Conservation (phyloP, 2,113 vertebrate species). For the Tragelaphus strepsiceros region DNA sequence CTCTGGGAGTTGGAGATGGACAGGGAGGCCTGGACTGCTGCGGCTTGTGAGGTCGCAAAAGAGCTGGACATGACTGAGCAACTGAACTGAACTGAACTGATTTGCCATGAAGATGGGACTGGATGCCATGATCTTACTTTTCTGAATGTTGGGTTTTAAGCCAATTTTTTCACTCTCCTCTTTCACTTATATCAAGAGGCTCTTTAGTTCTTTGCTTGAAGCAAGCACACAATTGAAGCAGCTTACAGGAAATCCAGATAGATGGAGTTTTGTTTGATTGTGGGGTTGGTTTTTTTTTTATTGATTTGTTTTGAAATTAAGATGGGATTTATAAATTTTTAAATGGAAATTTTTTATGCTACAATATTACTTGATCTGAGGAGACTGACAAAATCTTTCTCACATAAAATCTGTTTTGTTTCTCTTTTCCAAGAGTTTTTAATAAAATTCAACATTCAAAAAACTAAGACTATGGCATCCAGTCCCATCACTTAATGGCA, state of each 20-base stretch:
- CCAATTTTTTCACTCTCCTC: neutral
- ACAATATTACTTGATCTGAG: neutral
- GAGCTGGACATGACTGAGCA: neutral
- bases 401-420: neutral
- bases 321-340: neutral
- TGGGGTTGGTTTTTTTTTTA: neutral
- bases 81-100: neutral
- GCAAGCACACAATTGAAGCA: neutral
- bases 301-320: slow-evolving; percentile 24
- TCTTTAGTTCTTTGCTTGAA: neutral
- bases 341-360: neutral
- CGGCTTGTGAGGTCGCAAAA: neutral
- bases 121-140: neutral
- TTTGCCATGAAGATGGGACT: neutral
- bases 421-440: neutral
- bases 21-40: neutral
- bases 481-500: neutral
- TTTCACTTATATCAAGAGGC: neutral
- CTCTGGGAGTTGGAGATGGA: neutral
- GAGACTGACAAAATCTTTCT: neutral
- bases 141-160: neutral
- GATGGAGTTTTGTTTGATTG: neutral
- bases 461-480: neutral
- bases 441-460: neutral
- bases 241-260: neutral